These are phyloP conservation scores for Apodemia hepburni DNA, from an alignment of 2,888 invertebrate genomes.

Conservation along the genomic window DNA sequence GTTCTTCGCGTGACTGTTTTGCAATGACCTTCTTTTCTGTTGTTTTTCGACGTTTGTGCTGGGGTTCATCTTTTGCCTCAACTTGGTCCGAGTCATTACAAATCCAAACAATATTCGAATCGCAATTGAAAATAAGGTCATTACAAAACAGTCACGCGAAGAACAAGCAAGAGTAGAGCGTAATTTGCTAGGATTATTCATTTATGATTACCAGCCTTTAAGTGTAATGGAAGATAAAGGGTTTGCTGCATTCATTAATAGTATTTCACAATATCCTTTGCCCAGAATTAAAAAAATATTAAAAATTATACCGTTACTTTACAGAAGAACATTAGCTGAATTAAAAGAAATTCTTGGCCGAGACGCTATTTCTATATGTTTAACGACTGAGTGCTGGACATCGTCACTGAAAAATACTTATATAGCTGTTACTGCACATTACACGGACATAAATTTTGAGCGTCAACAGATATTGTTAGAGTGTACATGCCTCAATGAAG, in stretches of 20 bases:
- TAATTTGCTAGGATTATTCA: not conserved
- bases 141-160: not conserved
- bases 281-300: not conserved
- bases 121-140: not conserved
- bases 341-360: not conserved
- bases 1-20: not conserved
- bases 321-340: not conserved
- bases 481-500: slow-evolving; percentile 2
- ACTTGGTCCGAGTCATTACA: not conserved
- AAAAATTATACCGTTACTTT: not conserved
- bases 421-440: not conserved
- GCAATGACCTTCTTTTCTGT: not conserved
- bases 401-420: not conserved
- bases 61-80: not conserved
- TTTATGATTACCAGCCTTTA: slow-evolving; percentile 9
- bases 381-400: slow-evolving; percentile 3
- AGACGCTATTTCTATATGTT: slow-evolving; percentile 1
- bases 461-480: not conserved
- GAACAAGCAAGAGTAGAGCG: not conserved
- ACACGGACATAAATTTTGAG: not conserved
- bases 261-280: not conserved
- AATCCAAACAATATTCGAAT: slow-evolving; percentile 3
- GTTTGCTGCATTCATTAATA: slow-evolving; percentile 1
- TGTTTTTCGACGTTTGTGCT: not conserved
- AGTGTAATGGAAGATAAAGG: slow-evolving; percentile 3